A percentile compares a stretch with the other conserved stretches of the same genome.
Conservation (phyloP, 2,113 vertebrate genomes). For the Thymallus thymallus region DNA sequence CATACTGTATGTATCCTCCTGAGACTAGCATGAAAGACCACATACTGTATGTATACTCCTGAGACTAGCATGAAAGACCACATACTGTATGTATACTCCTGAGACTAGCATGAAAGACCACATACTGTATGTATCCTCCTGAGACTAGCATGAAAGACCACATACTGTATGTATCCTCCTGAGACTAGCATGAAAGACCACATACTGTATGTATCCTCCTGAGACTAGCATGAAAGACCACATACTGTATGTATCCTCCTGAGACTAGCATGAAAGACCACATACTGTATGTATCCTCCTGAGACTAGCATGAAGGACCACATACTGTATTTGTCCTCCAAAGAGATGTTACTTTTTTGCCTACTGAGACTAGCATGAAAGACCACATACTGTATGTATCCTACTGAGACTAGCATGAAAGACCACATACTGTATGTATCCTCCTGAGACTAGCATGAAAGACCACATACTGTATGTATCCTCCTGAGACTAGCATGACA, state of each 20-base stretch:
- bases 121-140: conserved; percentile 27
- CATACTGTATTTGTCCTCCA: conserved; percentile 28
- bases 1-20: conserved; percentile 27
- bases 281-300: conserved; percentile 27
- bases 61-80: conserved; percentile 60
- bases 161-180: conserved; percentile 27
- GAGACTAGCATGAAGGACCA: conserved; percentile 58
- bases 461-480: conserved; percentile 35
- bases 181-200: conserved; percentile 60
- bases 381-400: conserved; percentile 34
- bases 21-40: conserved; percentile 60
- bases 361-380: conserved; percentile 54
- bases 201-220: conserved; percentile 27
- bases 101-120: conserved; percentile 60
- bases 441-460: conserved; percentile 55
- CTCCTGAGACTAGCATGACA: conserved; percentile 3
- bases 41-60: conserved; percentile 27
- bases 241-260: conserved; percentile 27
- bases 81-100: conserved; percentile 27
- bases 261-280: conserved; percentile 60
- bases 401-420: conserved; percentile 54
- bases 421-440: conserved; percentile 35
- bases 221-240: conserved; percentile 60
- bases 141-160: conserved; percentile 60
- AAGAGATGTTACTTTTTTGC: conserved; percentile 18